phyloP scores from a whole-genome alignment of 2,113 vertebrate genomes.

The Chrysochloris asiatica region DNA sequence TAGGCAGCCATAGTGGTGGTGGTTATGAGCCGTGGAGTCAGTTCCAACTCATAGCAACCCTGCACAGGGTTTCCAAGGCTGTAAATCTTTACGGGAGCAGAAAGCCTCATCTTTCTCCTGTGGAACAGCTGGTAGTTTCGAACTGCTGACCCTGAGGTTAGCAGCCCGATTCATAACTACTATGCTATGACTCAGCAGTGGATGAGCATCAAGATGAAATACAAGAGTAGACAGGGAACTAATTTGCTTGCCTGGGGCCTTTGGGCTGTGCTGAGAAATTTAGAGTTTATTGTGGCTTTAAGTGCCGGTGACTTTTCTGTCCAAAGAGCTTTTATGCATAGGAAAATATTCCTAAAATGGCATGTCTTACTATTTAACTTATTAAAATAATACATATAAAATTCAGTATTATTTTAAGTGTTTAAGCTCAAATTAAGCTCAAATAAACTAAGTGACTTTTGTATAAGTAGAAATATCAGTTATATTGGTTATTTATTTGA shows the following conservation, averaged over 20 bases:
- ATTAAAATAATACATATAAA: constrained; percentile 5
- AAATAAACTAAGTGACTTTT: constrained; percentile 3
- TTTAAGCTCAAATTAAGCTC: neutral
- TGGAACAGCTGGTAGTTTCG: too few species aligned
- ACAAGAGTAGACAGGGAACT: neutral
- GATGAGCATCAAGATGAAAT: neutral
- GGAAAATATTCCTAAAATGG: neutral
- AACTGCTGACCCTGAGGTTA: too few species aligned
- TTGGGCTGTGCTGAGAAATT: neutral
- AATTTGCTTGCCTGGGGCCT: neutral
- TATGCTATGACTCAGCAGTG: neutral
- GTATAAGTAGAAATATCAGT: neutral
- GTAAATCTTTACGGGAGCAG: too few species aligned
- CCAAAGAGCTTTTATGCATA: neutral
- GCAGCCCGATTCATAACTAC: too few species aligned
- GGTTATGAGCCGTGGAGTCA: too few species aligned
- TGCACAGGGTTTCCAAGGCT: too few species aligned
- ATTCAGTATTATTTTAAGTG: neutral
- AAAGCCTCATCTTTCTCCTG: too few species aligned
- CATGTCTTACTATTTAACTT: neutral
- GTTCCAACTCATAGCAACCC: too few species aligned
- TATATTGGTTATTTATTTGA: constrained; percentile 26
- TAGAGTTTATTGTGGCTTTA: constrained; percentile 2
- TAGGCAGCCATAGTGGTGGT: neutral
- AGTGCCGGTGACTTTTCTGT: neutral